Evolutionary conservation across 2,797 vertebrate species (phyloP).

Genomic region (Myotis findleyi): DNA sequence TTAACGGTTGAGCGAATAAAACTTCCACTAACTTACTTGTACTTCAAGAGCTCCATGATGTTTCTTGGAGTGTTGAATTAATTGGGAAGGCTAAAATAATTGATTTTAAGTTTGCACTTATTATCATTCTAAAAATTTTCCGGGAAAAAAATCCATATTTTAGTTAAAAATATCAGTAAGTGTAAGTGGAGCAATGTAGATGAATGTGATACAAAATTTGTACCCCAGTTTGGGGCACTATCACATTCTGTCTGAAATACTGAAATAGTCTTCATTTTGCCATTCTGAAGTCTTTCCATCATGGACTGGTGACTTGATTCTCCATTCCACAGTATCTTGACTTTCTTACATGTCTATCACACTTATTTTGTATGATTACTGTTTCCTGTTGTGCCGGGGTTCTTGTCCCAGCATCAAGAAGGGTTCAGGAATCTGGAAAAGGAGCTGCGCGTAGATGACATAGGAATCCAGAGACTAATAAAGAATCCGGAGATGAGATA

Average conservation of each 20-base stretch:
- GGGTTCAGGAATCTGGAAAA: too few species aligned
- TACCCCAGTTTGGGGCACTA: background rate
- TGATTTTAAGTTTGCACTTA: background rate
- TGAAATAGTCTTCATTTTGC: background rate
- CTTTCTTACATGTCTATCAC: background rate
- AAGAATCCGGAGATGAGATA: too few species aligned
- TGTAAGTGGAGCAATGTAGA: background rate
- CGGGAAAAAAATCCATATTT: background rate
- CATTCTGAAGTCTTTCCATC: background rate
- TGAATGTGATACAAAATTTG: background rate
- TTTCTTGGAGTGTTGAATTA: background rate
- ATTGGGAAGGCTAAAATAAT: background rate
- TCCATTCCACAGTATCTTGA: background rate
- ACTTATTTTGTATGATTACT: background rate
- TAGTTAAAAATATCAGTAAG: background rate
- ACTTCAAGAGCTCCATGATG: background rate
- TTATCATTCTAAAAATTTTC: background rate
- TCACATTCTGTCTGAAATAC: background rate
- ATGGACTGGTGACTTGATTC: background rate
- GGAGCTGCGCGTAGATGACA: too few species aligned
- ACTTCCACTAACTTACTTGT: background rate
- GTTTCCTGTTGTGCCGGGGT: background rate
- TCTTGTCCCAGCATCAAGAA: too few species aligned
- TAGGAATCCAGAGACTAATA: too few species aligned
- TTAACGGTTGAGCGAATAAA: constrained; percentile 24